Conservation (phyloP, 2,113 vertebrate genomes). For the Dascyllus trimaculatus region DNA sequence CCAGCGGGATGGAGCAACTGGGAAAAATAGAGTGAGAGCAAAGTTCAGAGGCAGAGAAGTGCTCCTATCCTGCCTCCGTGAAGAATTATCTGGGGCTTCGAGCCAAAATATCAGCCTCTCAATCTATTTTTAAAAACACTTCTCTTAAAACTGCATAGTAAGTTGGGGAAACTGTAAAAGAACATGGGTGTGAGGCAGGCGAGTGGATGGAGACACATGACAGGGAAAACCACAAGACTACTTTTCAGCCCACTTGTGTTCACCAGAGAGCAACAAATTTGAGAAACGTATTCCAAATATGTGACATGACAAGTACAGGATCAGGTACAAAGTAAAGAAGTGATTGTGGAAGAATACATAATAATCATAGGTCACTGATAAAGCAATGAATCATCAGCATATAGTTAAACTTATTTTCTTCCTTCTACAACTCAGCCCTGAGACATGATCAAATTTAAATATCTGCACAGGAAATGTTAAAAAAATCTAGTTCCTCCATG, state of each 20-base stretch:
- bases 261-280: conserved; percentile 3
- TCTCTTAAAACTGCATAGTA: conserved; percentile 4
- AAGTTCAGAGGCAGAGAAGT: conserved; percentile 51
- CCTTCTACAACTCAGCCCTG: no score
- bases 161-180: neutral
- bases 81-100: conserved; percentile 31
- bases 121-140: conserved; percentile 38
- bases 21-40: conserved; percentile 35
- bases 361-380: no score
- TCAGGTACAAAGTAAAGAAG: no score
- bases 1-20: conserved; percentile 18
- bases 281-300: neutral
- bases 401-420: no score
- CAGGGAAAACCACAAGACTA: neutral
- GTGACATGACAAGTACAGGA: neutral
- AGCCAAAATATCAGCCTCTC: conserved; percentile 22
- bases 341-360: no score
- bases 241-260: neutral
- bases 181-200: neutral
- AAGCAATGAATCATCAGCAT: no score
- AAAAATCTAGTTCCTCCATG: neutral
- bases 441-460: no score
- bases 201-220: neutral
- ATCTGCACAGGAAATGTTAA: neutral
- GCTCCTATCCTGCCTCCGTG: conserved; percentile 1